Evolutionary conservation across 1,140 invertebrate genomes (phyloP).

Genomic region (Megalopta genalis): DNA sequence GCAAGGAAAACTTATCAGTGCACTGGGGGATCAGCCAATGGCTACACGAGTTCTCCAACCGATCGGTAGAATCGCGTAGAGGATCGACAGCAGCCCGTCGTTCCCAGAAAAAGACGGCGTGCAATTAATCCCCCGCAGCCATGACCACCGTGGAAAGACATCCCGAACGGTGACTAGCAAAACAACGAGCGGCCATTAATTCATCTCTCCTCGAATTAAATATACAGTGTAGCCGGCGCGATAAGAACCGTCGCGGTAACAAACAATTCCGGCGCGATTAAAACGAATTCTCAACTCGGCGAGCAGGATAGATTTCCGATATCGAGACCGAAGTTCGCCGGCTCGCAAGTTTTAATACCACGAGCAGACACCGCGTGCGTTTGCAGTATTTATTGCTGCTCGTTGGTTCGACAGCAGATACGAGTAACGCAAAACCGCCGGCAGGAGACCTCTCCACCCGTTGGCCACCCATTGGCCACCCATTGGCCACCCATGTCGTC

Average conservation of each 20-base stretch:
- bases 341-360: slow-evolving; percentile 11
- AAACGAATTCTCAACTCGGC: slow-evolving; percentile 11
- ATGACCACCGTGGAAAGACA: too few relatives aligned
- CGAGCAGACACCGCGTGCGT: slow-evolving; percentile 25
- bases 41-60: too few relatives aligned
- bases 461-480: too few relatives aligned
- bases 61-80: too few relatives aligned
- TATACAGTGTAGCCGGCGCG: background rate
- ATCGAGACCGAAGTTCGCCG: background rate
- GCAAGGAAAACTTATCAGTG: too few relatives aligned
- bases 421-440: slow-evolving; percentile 36
- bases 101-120: too few relatives aligned
- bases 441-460: slow-evolving; percentile 3
- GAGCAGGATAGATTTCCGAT: slow-evolving; percentile 11
- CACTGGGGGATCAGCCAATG: too few relatives aligned
- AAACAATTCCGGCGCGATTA: background rate
- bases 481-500: background rate
- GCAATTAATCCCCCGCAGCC: too few relatives aligned
- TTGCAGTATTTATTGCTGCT: slow-evolving; percentile 47
- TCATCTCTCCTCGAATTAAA: background rate
- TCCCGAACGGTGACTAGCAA: too few relatives aligned
- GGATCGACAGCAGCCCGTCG: too few relatives aligned
- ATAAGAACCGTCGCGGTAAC: background rate
- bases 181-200: too few relatives aligned
- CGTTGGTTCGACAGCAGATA: slow-evolving; percentile 34